Base-by-base conservation (phyloP, 2,797 vertebrate genomes). In the Alectoris magna region DNA sequence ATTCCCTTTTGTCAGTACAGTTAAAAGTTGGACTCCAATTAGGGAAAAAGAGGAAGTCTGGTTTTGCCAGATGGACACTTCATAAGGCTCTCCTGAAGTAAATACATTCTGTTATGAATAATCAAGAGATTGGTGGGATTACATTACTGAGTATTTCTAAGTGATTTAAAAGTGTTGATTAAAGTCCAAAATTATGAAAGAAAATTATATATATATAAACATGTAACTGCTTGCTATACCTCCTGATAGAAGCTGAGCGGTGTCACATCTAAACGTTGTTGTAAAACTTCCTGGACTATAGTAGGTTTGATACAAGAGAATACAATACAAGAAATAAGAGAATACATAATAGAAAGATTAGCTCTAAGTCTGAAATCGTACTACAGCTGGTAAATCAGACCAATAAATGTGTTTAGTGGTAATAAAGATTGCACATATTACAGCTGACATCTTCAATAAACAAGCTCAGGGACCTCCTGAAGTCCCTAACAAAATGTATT, bases 61-160 rank as follows among this genome's bases (percentile, higher is more conserved):
- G 36, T 67, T 92, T 76, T 87, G 60, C 60, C 75, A 92, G 68
- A 92, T 53, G 60, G 48, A 87, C 72, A 48, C 29, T 60, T 94
- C 71, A 21, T 18, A 63, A 31, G 23, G 27, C 11, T 82, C 68
- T 93, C 56, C 87, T 73, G 68, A 87, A 91, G 71, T 36, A 94
- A 93, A 89, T 67, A 60, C 26, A 84, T 82, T 27, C 62, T 84
- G 23, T 82, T 14, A 87, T 74, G 11, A 87, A 95, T 87, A 93
- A 92, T 79, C 87, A 60, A 86, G 59, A 76, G n/a, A 79, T 79
- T n/a, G 11, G 23, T 5, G 4, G 51, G 15, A 56, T 84, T 75
- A 39, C 36, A 88, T 17, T 7, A 15, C 66, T 88, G 69, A 84
- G 26, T 84, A 46, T 6, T 46, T 94, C 14, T 49, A 76, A 70